Base-by-base conservation (phyloP, 2,888 invertebrate species). In the Nomada lathburiana region DNA sequence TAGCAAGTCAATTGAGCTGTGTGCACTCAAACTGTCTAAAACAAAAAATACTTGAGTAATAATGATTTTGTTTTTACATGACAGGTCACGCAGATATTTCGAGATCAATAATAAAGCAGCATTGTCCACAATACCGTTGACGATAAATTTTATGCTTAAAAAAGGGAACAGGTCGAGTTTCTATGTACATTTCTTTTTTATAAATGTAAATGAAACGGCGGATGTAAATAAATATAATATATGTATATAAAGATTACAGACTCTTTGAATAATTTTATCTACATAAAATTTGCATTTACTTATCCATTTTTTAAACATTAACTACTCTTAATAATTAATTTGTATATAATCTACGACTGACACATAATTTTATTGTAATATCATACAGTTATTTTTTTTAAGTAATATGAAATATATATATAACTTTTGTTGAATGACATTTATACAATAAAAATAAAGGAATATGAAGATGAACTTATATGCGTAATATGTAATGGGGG, bases 21-120 rank as follows among this genome's bases (percentile, higher is more conserved):
- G 36, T 36, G 47, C 47, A 47, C 47, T 47, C 47, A 16, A 47
- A 16, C 47, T 13, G 47, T 47, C 16, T 2, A 20, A 13, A 2
- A 36, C 26, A 11, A 13, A n/a, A 36, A 65, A 20, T 64, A 29
- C 36, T 44, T 44, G 13, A 47, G 10, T 55, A 13, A 63, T 47
- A 63, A 73, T 26, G 13, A 47, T 57, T 75, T 47, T 42, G 59
- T 82, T 77, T 86, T 72, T 80, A 16, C 80, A 71, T 94, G 94
- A 65, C 90, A 96, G 96, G 96, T 42, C 94, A 95, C 88, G 94
- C 95, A 64, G 95, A 95, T 85, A 93, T 94, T 72, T 95, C 96
- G 13, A 95, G 95, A 89, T 94, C 95, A 67, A 94, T 96, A 84
- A 95, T 96, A 82, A 95, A 95, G 90, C 96, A 96, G 86, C 95